Percentiles rank a stretch among this genome's conserved stretches.
Conservation (phyloP, 2,888 invertebrate genomes). For the Ornithoptera priamus region DNA sequence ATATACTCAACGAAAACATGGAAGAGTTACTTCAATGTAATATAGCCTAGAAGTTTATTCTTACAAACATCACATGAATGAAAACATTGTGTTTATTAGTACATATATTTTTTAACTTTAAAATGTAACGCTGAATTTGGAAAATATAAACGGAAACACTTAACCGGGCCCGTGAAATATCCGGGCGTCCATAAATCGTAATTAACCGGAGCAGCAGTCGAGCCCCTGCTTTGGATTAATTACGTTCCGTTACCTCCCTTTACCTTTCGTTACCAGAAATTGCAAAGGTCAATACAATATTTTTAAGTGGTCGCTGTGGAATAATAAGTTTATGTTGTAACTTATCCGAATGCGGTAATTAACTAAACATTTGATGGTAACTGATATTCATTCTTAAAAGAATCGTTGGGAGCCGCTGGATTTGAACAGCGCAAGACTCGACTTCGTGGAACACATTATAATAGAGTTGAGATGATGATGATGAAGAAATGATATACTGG, state of each 20-base stretch:
- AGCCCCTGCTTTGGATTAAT: conserved; percentile 20
- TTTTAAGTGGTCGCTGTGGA: conserved; percentile 14
- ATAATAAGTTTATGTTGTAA: neutral
- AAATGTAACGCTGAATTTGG: neutral
- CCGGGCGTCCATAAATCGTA: conserved; percentile 26
- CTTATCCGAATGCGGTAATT: too few species aligned
- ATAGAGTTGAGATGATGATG: too few species aligned
- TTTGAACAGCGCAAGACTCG: too few species aligned
- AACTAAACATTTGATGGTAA: too few species aligned
- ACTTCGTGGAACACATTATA: too few species aligned
- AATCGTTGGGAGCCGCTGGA: too few species aligned
- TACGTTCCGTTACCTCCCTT: conserved; percentile 17
- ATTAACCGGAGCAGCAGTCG: conserved; percentile 21
- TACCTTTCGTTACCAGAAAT: conserved; percentile 23
- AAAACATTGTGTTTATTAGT: neutral
- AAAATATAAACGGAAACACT: conserved; percentile 12
- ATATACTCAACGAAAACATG: too few species aligned
- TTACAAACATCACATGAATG: neutral
- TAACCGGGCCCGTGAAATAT: conserved; percentile 12
- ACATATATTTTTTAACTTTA: too few species aligned
- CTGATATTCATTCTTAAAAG: too few species aligned
- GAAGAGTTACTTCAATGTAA: too few species aligned
- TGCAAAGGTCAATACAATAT: conserved; percentile 21
- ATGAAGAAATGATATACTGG: too few species aligned
- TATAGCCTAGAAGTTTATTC: too few species aligned